Base-by-base conservation (phyloP, 37 sponge, comb jelly and placozoan species). In the Tethya wilhelma region DNA sequence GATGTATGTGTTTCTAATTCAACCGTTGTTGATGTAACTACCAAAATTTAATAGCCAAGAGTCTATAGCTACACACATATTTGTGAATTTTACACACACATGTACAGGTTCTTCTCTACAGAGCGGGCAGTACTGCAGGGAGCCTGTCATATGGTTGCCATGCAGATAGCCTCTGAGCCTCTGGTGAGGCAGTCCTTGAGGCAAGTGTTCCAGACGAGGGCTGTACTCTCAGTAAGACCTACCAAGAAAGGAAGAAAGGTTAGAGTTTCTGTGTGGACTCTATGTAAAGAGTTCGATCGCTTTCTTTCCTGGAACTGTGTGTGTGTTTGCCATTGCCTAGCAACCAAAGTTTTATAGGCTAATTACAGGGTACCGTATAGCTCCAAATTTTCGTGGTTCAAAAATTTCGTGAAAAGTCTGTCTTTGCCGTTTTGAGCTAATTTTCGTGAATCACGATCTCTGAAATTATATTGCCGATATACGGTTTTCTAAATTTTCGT, bases 191-290 rank as follows among this genome's bases (percentile, higher is more conserved):
- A 90, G 43, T 77, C 88, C 19, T 64, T 95, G 60, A 73, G 98
- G 62, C 75, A 78, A 39, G 90, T 87, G 38, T 97, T 86, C 79
- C 75, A 80, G 44, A 85, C 75, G 62, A 90, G 91, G 25, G 98
- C 95, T 3, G 74, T 83, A 26, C 63, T 97, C 37, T 57, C 60
- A 30, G 76, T 90, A 2, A 81, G 59, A 32, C 98, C 95, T 1
- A 95, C 98, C 37, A 95, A 92, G 68, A 93, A 88, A 76, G 98
- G 98, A 62, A 84, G 45, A 25, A 93, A 93, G 79, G 94, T 90
- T 6, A 44, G 76, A 42, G 59, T n/a, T n/a, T n/a, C n/a, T n/a
- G n/a, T 2, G 40, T 46, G 69, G 6, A 6, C 14, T 49, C 14
- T n/a, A n/a, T n/a, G n/a, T n/a, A n/a, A n/a, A n/a, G n/a, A n/a